phyloP scores from a whole-genome alignment of 2,888 invertebrate species.

The Caenorhabditis sp. region DNA sequence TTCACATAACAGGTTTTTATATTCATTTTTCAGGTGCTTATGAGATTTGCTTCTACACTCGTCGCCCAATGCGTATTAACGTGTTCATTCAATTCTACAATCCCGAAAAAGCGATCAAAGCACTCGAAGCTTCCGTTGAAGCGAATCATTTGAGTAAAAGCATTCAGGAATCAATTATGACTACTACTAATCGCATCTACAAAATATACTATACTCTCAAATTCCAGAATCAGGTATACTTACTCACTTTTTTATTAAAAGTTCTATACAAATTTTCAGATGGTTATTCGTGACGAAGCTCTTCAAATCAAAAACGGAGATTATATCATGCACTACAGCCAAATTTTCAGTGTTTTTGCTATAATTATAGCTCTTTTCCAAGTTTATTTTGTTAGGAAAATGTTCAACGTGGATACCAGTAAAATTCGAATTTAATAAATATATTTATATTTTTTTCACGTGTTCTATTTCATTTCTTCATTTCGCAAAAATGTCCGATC shows the following conservation, averaged over 20 bases:
- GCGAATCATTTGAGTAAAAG: constrained; percentile 23
- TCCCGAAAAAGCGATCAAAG: constrained; percentile 36
- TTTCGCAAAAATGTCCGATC: background rate
- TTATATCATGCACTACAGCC: constrained; percentile 40
- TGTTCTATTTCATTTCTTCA: background rate
- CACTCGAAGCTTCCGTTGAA: constrained; percentile 26
- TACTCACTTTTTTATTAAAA: too few relatives aligned
- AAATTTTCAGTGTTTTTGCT: constrained; percentile 31
- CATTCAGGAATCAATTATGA: constrained; percentile 27
- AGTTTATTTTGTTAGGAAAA: constrained; percentile 33
- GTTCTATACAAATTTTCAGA: constrained; percentile 8
- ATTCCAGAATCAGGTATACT: constrained; percentile 45
- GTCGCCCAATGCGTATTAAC: constrained; percentile 41
- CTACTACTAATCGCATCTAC: constrained; percentile 45
- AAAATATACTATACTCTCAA: constrained; percentile 52
- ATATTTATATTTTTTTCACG: background rate
- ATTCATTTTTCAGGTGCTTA: constrained; percentile 38
- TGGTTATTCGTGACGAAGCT: constrained; percentile 46
- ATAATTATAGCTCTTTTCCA: constrained; percentile 38
- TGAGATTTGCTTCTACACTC: constrained; percentile 51
- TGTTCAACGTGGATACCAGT: constrained; percentile 40
- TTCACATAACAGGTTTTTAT: background rate
- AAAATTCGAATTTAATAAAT: constrained; percentile 28
- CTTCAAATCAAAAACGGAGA: constrained; percentile 39
- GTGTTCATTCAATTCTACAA: constrained; percentile 44